phyloP scores from a whole-genome alignment of 2,113 vertebrate species.

The Oryzias celebensis region DNA sequence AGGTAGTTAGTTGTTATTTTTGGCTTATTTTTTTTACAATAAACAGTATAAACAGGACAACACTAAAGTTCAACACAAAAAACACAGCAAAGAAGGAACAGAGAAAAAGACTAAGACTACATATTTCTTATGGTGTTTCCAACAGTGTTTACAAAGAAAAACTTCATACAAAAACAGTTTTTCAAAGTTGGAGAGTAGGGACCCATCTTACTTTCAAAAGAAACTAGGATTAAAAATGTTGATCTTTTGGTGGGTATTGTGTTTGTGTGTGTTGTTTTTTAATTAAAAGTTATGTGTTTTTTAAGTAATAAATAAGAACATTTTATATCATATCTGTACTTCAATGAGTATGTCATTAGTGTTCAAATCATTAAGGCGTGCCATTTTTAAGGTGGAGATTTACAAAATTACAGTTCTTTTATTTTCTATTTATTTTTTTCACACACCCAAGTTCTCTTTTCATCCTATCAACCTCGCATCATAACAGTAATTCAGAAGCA shows the following conservation, averaged over 20 bases:
- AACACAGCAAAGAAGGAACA: conserved; percentile 29
- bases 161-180: too few species aligned
- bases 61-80: conserved; percentile 21
- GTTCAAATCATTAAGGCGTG: too few species aligned
- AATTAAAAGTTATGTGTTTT: too few species aligned
- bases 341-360: too few species aligned
- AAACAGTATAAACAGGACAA: conserved; percentile 25
- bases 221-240: too few species aligned
- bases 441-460: neutral
- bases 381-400: neutral
- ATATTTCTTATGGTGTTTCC: conserved; percentile 23
- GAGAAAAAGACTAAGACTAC: conserved; percentile 1
- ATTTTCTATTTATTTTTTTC: neutral
- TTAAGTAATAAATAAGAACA: too few species aligned
- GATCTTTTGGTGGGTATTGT: too few species aligned
- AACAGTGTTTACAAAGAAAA: conserved; percentile 19
- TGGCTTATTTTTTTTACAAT: conserved; percentile 38
- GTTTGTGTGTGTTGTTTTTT: too few species aligned
- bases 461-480: neutral
- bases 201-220: too few species aligned
- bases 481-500: conserved; percentile 18
- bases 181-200: too few species aligned
- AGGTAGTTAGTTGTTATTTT: conserved; percentile 61
- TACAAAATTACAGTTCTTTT: conserved; percentile 1
- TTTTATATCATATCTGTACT: too few species aligned